Conservation (phyloP, 2,113 vertebrate species). For the Lycocorax pyrrhopterus region DNA sequence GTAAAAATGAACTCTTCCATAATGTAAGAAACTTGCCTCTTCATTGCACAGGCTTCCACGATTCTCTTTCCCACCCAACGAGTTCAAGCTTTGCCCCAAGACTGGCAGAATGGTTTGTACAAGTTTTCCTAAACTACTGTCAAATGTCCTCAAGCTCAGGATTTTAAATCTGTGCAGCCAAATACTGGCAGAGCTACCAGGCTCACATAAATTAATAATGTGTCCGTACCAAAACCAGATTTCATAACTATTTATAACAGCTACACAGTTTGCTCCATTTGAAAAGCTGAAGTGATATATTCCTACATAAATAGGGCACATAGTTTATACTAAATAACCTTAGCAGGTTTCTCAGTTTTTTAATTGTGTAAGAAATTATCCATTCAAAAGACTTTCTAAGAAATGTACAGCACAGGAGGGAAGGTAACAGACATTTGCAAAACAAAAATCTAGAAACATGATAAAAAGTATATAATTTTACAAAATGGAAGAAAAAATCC, state of each 20-base stretch:
- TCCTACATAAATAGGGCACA: background rate
- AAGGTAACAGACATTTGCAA: background rate
- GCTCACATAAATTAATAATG: background rate
- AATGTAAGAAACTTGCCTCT: fast-evolving
- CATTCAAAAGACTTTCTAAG: background rate
- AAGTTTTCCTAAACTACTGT: background rate
- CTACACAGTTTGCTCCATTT: background rate
- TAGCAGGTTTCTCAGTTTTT: background rate
- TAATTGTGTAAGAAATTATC: background rate
- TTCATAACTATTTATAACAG: background rate
- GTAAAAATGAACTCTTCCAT: background rate
- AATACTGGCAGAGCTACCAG: background rate
- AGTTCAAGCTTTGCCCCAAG: background rate
- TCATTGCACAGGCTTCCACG: background rate
- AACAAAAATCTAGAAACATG: background rate
- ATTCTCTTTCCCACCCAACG: background rate
- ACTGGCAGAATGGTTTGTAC: background rate
- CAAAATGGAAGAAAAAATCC: background rate
- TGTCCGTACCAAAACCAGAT: background rate
- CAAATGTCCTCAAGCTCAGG: background rate
- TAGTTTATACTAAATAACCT: background rate
- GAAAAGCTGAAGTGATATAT: background rate
- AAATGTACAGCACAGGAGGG: background rate
- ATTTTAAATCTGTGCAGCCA: background rate
- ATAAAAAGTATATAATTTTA: background rate